Base-by-base conservation (phyloP, 2,113 vertebrate species). In the Syrmaticus mikado region DNA sequence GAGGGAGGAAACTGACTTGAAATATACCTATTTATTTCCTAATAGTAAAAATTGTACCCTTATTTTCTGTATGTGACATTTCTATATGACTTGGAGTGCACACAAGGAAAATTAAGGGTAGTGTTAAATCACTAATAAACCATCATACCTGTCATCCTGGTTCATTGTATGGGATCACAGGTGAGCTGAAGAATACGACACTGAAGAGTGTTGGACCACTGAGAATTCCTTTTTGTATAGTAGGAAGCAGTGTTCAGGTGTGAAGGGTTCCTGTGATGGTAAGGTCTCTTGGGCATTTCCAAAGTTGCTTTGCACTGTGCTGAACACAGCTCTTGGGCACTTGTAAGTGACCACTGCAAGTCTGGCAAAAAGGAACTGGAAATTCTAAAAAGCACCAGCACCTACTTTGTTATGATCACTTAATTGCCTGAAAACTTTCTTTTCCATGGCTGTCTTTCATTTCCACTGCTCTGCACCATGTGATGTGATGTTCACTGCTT, bases 361-460 rank as follows among this genome's bases (percentile, higher is more conserved):
- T 38, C 80, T 81, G 74, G 19, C 30, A 65, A 15, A 6, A 48
- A 78, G 71, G 8, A 32, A 16, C 62, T 21, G 13, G 30, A 67
- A 61, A 83, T 43, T 27, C 25, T 36, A 0, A 10, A 85, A 45
- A 52, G 16, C 8, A n/a, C 67, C 71, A 48, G 28, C 82, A 78
- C 30, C 21, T 12, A 25, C 46, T 62, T 58, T 45, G 50, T 77
- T 82, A 34, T 25, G 0, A 60, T 70, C 27, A 38, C 79, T 38
- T 73, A 48, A 45, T 68, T 83, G 88, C 78, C 64, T 95, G 79
- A 11, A 68, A 8, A 30, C 65, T n/a, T n/a, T 41, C 30, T 74
- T 34, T 78, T 57, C 72, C 57, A 14, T 85, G 76, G 85, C 94
- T 95, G 92, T 89, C 89, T 85, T 92, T 72, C 89, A 77, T 88